These are phyloP conservation scores for Dolichomitus sp. DNA, from an alignment of 2,888 invertebrate species.

Conservation along the genomic window DNA sequence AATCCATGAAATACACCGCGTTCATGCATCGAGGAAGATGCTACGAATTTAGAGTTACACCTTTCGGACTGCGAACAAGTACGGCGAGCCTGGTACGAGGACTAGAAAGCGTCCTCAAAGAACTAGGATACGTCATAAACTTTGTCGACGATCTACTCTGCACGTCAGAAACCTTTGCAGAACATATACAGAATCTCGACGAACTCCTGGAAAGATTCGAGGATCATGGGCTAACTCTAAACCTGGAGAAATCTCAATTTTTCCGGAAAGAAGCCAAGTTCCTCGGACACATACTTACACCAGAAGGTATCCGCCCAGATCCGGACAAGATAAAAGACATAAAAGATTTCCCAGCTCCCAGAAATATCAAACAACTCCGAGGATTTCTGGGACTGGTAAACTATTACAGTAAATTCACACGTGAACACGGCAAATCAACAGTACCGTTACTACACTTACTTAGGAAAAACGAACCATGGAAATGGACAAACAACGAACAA, in stretches of 20 bases:
- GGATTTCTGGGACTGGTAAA: conserved; percentile 65
- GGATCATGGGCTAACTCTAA: neutral
- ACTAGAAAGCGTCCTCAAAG: too few relatives aligned
- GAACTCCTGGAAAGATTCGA: neutral
- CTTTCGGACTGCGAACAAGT: neutral
- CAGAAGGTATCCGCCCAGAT: conserved; percentile 64
- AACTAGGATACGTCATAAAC: neutral
- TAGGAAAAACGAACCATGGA: conserved; percentile 48
- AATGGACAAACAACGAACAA: conserved; percentile 33
- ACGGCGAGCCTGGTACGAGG: neutral
- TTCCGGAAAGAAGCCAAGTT: conserved; percentile 63
- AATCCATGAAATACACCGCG: neutral
- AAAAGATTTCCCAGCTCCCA: conserved; percentile 60
- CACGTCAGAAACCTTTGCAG: neutral
- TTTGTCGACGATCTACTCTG: neutral
- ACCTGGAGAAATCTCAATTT: conserved; percentile 66
- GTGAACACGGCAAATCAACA: conserved; percentile 49
- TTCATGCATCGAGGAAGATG: neutral
- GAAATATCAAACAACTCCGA: conserved; percentile 58
- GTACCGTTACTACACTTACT: conserved; percentile 58
- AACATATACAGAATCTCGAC: neutral
- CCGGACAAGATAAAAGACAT: conserved; percentile 64
- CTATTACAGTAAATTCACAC: conserved; percentile 58
- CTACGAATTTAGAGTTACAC: neutral
- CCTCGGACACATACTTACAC: conserved; percentile 69